A percentile compares a stretch with the other conserved stretches of the same genome.
Conservation (phyloP, 2,888 invertebrate genomes). For the Phlogophora meticulosa region DNA sequence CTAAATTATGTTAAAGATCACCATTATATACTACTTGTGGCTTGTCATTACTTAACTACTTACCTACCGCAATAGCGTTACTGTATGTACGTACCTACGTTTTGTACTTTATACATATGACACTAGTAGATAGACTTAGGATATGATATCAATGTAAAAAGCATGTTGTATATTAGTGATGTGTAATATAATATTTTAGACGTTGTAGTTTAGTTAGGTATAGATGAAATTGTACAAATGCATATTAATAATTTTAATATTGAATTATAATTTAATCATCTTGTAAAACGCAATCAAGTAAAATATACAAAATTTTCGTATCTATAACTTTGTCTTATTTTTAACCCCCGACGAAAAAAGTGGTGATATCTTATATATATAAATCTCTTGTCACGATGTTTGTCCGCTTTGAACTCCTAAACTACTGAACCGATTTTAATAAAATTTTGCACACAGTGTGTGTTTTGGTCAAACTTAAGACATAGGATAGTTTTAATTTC, state of each 20-base stretch:
- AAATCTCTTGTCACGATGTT: too few species aligned
- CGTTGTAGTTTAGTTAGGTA: slow-evolving; percentile 88
- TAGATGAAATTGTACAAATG: slow-evolving; percentile 91
- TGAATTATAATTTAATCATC: slow-evolving; percentile 89
- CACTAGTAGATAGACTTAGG: slow-evolving; percentile 78
- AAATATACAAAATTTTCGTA: slow-evolving; percentile 90
- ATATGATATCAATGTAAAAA: slow-evolving; percentile 87
- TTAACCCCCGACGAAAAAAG: too few species aligned
- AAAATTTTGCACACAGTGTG: too few species aligned
- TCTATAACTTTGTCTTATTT: slow-evolving; percentile 73
- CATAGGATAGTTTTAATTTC: too few species aligned
- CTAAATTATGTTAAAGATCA: slow-evolving; percentile 73
- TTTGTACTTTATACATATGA: slow-evolving; percentile 82
- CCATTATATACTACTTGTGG: slow-evolving; percentile 67
- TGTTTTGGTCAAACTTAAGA: too few species aligned
- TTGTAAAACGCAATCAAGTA: slow-evolving; percentile 90
- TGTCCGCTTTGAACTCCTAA: too few species aligned
- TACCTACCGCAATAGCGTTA: slow-evolving; percentile 71
- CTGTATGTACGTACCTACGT: slow-evolving; percentile 73
- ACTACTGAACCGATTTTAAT: too few species aligned
- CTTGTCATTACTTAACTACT: slow-evolving; percentile 72
- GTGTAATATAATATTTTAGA: slow-evolving; percentile 90
- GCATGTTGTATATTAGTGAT: slow-evolving; percentile 88
- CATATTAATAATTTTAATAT: slow-evolving; percentile 89
- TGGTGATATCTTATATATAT: too few species aligned